Evolutionary conservation across 2,113 vertebrate species (phyloP).

Genomic region (Thunnus thynnus): DNA sequence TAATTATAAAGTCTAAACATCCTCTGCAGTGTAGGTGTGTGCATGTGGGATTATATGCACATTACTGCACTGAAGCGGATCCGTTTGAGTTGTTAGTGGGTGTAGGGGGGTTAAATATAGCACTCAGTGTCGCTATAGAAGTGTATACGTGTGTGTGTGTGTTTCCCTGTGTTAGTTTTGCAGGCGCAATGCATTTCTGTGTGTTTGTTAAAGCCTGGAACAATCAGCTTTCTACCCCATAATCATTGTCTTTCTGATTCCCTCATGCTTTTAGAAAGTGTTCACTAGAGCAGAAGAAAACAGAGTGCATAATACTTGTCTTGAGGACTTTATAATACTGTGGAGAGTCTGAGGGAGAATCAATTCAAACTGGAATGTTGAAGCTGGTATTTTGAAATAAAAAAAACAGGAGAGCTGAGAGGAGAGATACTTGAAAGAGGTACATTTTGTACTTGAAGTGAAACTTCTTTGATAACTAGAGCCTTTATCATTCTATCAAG

Average conservation of each 20-base stretch:
- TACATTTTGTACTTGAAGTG: conserved; percentile 10
- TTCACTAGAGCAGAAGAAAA: conserved; percentile 5
- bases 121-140: background rate
- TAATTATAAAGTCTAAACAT: conserved; percentile 73
- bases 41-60: conserved; percentile 19
- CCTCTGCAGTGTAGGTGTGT: conserved; percentile 63
- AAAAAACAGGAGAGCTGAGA: background rate
- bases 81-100: conserved; percentile 24
- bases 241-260: background rate
- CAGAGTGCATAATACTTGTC: conserved; percentile 1
- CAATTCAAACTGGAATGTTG: conserved; percentile 40
- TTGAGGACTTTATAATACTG: background rate
- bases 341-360: conserved; percentile 4
- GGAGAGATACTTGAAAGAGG: background rate
- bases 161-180: background rate
- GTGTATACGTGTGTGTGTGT: background rate
- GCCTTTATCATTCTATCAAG: conserved; percentile 26
- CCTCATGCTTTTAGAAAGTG: background rate
- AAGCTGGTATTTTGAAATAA: conserved; percentile 32
- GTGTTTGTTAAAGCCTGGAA: background rate
- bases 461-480: conserved; percentile 20
- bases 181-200: conserved; percentile 9
- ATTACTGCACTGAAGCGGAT: conserved; percentile 12
- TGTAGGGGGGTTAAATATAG: conserved; percentile 32
- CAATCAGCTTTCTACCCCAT: background rate